A percentile compares a stretch with the other conserved stretches of the same genome.
These are phyloP conservation scores for Lagopus leucura DNA, from an alignment of 2,113 vertebrate genomes.

Conservation along the genomic window DNA sequence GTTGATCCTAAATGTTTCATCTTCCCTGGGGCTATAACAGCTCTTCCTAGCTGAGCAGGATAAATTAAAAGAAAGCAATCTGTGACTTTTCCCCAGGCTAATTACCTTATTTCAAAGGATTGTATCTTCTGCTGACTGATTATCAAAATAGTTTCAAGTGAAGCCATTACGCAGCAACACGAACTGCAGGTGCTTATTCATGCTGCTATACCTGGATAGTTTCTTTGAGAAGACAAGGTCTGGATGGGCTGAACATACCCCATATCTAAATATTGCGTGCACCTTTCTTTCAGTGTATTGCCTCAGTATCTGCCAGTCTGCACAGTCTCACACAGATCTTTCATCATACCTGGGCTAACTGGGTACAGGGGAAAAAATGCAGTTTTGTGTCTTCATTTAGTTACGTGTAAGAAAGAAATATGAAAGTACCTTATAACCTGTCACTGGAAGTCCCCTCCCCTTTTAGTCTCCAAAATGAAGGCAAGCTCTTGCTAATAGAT, in stretches of 20 bases:
- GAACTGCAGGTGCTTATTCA: not conserved
- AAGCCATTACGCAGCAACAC: not conserved
- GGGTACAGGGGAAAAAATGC: not conserved
- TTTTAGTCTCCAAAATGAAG: not conserved
- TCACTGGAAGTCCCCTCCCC: accelerated
- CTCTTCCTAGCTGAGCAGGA: not conserved
- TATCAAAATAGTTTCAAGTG: not conserved
- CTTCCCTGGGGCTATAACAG: not conserved
- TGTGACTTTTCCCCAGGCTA: not conserved
- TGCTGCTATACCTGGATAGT: not conserved
- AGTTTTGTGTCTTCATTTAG: not conserved
- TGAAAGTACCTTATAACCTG: not conserved
- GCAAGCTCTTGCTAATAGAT: not conserved
- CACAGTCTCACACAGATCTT: not conserved
- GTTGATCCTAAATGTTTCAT: not conserved
- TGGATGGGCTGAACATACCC: not conserved
- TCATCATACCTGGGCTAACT: not conserved
- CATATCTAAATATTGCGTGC: not conserved
- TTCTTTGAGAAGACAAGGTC: not conserved
- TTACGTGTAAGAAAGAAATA: not conserved
- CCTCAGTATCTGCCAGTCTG: not conserved
- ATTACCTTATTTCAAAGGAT: not conserved
- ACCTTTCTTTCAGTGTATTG: not conserved
- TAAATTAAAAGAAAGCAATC: not conserved
- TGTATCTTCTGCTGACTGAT: not conserved